These are phyloP conservation scores for Stenurella melanura DNA, from an alignment of 2,888 invertebrate species.

Conservation along the genomic window DNA sequence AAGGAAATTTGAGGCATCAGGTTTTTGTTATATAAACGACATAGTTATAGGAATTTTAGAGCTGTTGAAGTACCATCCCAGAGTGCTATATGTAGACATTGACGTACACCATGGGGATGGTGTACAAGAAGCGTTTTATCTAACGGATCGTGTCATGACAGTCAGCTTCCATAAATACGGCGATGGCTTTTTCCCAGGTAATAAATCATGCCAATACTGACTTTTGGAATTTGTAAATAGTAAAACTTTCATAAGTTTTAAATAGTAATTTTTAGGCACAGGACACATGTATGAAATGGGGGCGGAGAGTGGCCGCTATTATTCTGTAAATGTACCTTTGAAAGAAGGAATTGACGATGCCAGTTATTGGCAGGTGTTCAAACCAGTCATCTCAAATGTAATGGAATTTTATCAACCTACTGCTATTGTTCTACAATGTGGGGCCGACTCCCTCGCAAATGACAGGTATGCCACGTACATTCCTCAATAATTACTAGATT, in stretches of 20 bases:
- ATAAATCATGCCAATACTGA: slow-evolving; percentile 23
- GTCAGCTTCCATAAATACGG: slow-evolving; percentile 99
- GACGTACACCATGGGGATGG: slow-evolving; percentile 99
- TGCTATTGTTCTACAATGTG: slow-evolving; percentile 97
- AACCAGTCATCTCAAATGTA: slow-evolving; percentile 93
- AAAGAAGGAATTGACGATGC: slow-evolving; percentile 98
- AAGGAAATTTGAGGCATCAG: slow-evolving; percentile 98
- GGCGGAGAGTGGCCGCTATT: slow-evolving; percentile 95
- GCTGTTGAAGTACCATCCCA: slow-evolving; percentile 92
- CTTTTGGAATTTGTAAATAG: too few relatives aligned
- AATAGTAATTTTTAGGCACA: slow-evolving; percentile 75
- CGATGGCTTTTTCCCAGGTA: slow-evolving; percentile 96
- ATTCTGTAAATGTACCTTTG: slow-evolving; percentile 98
- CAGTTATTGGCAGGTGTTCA: slow-evolving; percentile 93
- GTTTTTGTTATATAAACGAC: slow-evolving; percentile 99
- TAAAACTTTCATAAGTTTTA: too few relatives aligned
- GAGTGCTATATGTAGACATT: slow-evolving; percentile 98
- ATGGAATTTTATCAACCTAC: slow-evolving; percentile 98
- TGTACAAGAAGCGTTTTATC: slow-evolving; percentile 98
- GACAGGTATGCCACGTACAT: slow-evolving; percentile 76
- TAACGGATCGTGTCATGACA: slow-evolving; percentile 98
- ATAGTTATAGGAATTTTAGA: slow-evolving; percentile 98
- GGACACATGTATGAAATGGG: slow-evolving; percentile 99
- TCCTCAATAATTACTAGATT: neutral
- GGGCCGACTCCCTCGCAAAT: slow-evolving; percentile 97